A percentile compares a stretch with the other conserved stretches of the same genome.
phyloP scores from a whole-genome alignment of 2,888 invertebrate genomes.

The Portevinia maculata region DNA sequence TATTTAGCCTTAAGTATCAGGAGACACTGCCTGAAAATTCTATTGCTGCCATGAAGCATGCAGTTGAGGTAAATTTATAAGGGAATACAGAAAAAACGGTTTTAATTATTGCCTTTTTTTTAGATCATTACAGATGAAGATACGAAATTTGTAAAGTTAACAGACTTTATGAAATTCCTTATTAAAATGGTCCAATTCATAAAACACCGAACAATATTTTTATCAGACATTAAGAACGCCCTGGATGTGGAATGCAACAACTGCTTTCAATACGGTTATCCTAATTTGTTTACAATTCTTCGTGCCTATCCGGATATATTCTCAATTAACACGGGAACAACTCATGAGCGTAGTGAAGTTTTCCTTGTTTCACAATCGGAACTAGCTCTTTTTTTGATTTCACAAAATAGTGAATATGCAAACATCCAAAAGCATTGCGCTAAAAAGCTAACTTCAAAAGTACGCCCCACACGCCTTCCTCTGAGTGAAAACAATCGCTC shows the following conservation, averaged over 20 bases:
- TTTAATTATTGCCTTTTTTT: too few species aligned
- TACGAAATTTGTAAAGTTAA: slow-evolving; percentile 77
- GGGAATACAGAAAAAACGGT: background rate
- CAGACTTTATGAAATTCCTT: slow-evolving; percentile 80
- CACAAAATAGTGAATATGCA: slow-evolving; percentile 27
- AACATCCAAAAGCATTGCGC: slow-evolving; percentile 26
- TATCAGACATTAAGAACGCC: slow-evolving; percentile 80
- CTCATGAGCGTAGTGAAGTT: slow-evolving; percentile 80
- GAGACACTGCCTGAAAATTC: slow-evolving; percentile 77
- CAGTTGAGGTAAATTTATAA: slow-evolving; percentile 78
- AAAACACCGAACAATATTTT: slow-evolving; percentile 78
- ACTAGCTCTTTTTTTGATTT: slow-evolving; percentile 51
- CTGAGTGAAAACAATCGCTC: slow-evolving; percentile 55
- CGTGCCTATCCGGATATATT: slow-evolving; percentile 81
- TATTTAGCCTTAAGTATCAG: slow-evolving; percentile 78
- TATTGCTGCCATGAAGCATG: slow-evolving; percentile 81
- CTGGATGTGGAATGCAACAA: slow-evolving; percentile 76
- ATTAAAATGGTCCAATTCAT: slow-evolving; percentile 79
- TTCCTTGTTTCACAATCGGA: slow-evolving; percentile 78
- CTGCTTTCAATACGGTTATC: slow-evolving; percentile 76
- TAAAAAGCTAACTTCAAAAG: slow-evolving; percentile 45
- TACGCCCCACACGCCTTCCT: slow-evolving; percentile 51
- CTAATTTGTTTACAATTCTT: slow-evolving; percentile 80
- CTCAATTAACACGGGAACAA: slow-evolving; percentile 77
- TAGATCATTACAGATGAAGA: slow-evolving; percentile 78